Percentiles rank a stretch among this genome's conserved stretches.
Conservation (phyloP, 1,140 invertebrate genomes). For the Semibalanus balanoides region DNA sequence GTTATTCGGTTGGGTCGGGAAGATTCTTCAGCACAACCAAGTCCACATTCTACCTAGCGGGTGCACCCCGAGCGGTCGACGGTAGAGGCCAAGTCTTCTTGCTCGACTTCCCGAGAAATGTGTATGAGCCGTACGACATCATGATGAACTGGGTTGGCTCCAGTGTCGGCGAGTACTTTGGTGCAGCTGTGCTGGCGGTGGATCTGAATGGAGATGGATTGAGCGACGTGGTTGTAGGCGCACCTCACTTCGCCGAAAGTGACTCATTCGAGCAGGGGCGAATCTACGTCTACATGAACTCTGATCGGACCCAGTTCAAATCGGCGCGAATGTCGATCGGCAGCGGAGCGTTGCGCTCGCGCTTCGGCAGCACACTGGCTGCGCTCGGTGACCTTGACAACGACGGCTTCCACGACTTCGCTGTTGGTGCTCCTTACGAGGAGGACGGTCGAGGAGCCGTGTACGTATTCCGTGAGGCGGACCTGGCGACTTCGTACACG, state of each 20-base stretch:
- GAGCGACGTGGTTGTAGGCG: background rate
- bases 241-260: background rate
- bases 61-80: background rate
- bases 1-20: background rate
- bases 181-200: background rate
- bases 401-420: slow-evolving; percentile 26
- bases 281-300: background rate
- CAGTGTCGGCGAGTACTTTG: background rate
- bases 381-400: slow-evolving; percentile 15
- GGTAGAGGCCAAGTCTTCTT: background rate
- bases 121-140: no score
- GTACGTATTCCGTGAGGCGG: slow-evolving; percentile 40
- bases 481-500: background rate
- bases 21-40: background rate
- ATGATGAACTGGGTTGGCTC: no score
- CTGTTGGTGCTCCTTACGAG: slow-evolving; percentile 40
- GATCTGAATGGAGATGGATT: background rate
- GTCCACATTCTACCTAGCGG: background rate
- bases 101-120: background rate
- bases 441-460: slow-evolving; percentile 32
- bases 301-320: background rate
- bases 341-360: background rate
- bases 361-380: slow-evolving; percentile 14
- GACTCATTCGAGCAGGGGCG: background rate
- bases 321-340: no score